Evolutionary conservation across 2,113 vertebrate genomes (phyloP).

Genomic region (Diadophis punctatus): DNA sequence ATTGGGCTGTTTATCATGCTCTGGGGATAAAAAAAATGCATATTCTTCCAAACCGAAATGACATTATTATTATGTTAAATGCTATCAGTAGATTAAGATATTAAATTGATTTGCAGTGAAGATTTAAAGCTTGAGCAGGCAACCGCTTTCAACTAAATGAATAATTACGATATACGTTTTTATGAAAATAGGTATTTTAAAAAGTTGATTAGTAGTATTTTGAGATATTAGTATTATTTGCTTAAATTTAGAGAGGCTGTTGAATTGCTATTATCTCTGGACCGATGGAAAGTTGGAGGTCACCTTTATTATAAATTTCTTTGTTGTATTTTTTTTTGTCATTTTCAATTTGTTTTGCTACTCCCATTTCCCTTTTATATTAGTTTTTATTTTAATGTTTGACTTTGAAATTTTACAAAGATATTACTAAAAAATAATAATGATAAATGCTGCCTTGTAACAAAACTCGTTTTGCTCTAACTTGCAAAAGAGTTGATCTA

Average conservation of each 20-base stretch:
- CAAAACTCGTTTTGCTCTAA: neutral
- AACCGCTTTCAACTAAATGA: neutral
- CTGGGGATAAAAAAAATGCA: neutral
- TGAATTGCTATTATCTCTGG: neutral
- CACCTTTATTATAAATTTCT: neutral
- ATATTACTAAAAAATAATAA: neutral
- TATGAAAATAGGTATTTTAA: neutral
- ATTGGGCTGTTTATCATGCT: neutral
- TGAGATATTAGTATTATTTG: neutral
- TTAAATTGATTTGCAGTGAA: neutral
- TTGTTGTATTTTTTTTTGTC: neutral
- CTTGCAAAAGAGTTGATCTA: neutral
- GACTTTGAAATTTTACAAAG: neutral
- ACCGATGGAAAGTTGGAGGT: neutral
- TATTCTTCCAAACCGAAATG: neutral
- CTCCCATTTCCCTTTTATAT: neutral
- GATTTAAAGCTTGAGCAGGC: neutral
- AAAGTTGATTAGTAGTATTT: neutral
- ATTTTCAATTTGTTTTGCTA: neutral
- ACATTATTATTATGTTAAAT: neutral
- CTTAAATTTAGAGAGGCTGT: neutral
- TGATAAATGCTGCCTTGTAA: neutral
- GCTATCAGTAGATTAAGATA: neutral
- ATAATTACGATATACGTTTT: neutral
- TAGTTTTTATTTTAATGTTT: neutral